phyloP scores from a whole-genome alignment of 2,797 vertebrate genomes.

The Macropodus opercularis region DNA sequence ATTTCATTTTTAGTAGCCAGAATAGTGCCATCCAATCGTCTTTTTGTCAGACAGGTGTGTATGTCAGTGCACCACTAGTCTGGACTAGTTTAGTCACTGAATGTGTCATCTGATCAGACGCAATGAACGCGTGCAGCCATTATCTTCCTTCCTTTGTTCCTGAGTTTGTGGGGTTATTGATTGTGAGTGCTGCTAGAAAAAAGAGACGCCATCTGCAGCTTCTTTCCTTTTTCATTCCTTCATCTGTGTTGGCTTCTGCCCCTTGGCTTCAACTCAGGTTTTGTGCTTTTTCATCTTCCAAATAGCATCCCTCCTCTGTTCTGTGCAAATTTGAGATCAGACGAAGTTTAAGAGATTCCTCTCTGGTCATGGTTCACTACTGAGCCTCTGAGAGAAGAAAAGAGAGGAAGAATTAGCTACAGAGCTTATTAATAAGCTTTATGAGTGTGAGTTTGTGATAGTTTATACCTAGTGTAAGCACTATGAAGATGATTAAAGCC shows the following conservation, averaged over 20 bases:
- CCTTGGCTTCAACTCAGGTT: conserved; percentile 39
- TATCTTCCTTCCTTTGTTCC: conserved; percentile 44
- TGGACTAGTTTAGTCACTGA: conserved; percentile 21
- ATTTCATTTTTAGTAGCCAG: not conserved
- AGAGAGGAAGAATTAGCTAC: conserved; percentile 17
- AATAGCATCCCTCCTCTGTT: conserved; percentile 17
- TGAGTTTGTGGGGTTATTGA: conserved; percentile 59
- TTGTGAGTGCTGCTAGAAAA: conserved; percentile 28
- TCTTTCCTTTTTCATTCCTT: conserved; percentile 38
- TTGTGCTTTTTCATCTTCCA: conserved; percentile 67
- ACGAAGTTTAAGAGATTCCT: conserved; percentile 38
- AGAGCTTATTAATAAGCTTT: conserved; percentile 8
- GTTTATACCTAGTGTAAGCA: conserved; percentile 74
- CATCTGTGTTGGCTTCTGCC: conserved; percentile 36
- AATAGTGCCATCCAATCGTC: conserved; percentile 14
- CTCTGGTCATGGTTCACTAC: conserved; percentile 31
- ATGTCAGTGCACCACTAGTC: conserved; percentile 37
- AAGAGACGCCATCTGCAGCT: conserved; percentile 17
- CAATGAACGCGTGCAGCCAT: conserved; percentile 10
- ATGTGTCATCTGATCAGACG: conserved; percentile 14
- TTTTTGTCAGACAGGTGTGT: conserved; percentile 2
- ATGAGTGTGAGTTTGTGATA: conserved; percentile 6
- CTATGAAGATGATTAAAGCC: conserved; percentile 85
- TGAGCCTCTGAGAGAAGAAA: conserved; percentile 48
- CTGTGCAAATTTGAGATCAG: conserved; percentile 61